Evolutionary conservation across 2,113 vertebrate species (phyloP).

Genomic region (Pluvialis apricaria): DNA sequence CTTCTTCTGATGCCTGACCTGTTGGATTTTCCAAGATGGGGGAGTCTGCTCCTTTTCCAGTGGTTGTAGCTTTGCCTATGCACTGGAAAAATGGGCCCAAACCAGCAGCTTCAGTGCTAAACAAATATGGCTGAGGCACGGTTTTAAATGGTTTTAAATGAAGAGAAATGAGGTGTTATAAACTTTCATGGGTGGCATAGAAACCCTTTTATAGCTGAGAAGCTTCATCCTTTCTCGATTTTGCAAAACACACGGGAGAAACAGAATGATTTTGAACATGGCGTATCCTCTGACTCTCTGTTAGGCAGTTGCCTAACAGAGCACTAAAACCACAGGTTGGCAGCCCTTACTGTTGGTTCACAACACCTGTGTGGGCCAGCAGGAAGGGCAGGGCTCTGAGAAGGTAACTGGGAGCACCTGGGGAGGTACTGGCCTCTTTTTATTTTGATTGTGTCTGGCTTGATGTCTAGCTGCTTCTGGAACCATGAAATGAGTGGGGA

Average conservation of each 20-base stretch:
- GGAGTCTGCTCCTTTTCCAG: not conserved
- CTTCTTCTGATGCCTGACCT: not conserved
- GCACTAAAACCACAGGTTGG: not conserved
- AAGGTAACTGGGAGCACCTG: not conserved
- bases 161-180: slow-evolving; percentile 46
- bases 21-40: not conserved
- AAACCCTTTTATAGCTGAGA: slow-evolving; percentile 59
- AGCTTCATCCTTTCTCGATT: slow-evolving; percentile 49
- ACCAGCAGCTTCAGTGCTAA: not conserved
- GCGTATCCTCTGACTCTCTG: not conserved
- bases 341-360: not conserved
- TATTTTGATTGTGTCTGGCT: not conserved
- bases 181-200: slow-evolving; percentile 41
- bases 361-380: not conserved
- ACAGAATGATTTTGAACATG: slow-evolving; percentile 45
- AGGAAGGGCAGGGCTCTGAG: not conserved
- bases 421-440: not conserved
- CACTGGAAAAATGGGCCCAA: not conserved
- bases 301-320: not conserved
- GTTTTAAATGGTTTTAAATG: slow-evolving; percentile 61
- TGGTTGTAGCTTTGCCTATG: not conserved
- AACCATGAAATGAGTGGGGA: not conserved
- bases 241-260: slow-evolving; percentile 32
- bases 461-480: not conserved
- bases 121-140: not conserved